phyloP scores from a whole-genome alignment of 2,113 vertebrate genomes.

The Donacobius atricapilla region DNA sequence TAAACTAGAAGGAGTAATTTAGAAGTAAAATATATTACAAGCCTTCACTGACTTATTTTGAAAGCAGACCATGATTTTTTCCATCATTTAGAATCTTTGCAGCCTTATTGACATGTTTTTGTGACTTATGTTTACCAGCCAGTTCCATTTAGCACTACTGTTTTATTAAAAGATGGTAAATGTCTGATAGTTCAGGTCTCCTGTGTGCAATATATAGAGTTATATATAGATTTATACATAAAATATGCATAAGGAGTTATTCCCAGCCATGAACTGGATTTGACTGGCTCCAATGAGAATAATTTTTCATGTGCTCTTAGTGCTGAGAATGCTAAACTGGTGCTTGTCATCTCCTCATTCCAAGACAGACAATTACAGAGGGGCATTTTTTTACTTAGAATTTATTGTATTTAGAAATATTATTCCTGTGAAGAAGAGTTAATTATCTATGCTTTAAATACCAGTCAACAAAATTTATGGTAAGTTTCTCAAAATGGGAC shows the following conservation, averaged over 20 bases:
- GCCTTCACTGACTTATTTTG: not conserved
- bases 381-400: conserved; percentile 34
- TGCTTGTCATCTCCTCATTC: conserved; percentile 60
- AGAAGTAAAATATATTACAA: conserved; percentile 38
- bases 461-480: conserved; percentile 44
- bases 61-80: conserved; percentile 9
- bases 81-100: conserved; percentile 45
- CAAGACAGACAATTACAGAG: conserved; percentile 54
- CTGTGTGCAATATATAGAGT: conserved; percentile 54
- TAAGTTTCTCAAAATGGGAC: conserved; percentile 6
- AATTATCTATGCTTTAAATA: conserved; percentile 61
- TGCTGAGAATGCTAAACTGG: conserved; percentile 39
- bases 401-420: conserved; percentile 52
- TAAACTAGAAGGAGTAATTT: conserved; percentile 30
- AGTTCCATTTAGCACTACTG: conserved; percentile 56
- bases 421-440: conserved; percentile 53
- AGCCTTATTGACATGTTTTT: conserved; percentile 55
- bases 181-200: conserved; percentile 67
- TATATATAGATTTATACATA: conserved; percentile 69
- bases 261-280: conserved; percentile 54
- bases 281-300: conserved; percentile 41
- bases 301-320: conserved; percentile 56
- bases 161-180: conserved; percentile 69
- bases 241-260: conserved; percentile 66
- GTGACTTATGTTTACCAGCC: conserved; percentile 60